Base-by-base conservation (phyloP, 2,113 vertebrate species). In the Lonchura striata region DNA sequence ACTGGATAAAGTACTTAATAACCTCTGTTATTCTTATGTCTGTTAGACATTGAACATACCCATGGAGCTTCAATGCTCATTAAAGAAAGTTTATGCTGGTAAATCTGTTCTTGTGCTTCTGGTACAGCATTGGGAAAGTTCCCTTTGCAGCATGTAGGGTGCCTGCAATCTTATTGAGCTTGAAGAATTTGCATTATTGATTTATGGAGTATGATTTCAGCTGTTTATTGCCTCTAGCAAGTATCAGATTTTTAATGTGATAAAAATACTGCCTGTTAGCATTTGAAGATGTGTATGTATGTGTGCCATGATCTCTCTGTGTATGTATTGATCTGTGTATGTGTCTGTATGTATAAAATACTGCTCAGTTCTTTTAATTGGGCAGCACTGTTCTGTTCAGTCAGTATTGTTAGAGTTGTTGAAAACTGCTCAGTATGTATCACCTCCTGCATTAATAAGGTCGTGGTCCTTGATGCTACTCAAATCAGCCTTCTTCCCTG, bases 241-340 rank as follows among this genome's bases (percentile, higher is more conserved):
- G 14, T 33, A 16, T 37, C 72, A 49, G 37, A 21, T 57, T 70
- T n/a, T 83, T 65, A 25, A 24, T n/a, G 30, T 44, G 41, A 35
- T 80, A 27, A 59, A 39, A 72, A 57, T 30, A 42, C 0, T 57
- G 28, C n/a, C 11, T 64, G 21, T 10, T 76, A 28, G 39, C n/a
- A 17, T 77, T 83, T 35, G n/a, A 33, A 52, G 22, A 4, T 33
- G 2, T 13, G n/a, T 54, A 2, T 30, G 1, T 52, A 0, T 12
- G 17, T 56, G 28, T 53, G 39, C 61, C 21, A 11, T 35, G 53
- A 12, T 70, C 13, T 49, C 5, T 86, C 25, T 54, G 8, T 35
- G 2, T 31, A 16, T 39, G 11, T 28, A 9, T 28, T 1, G 2
- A 23, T 33, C 50, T 41, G 4, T 59, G 44, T 13, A 14, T 59